A percentile compares a stretch with the other conserved stretches of the same genome.
phyloP scores from a whole-genome alignment of 2,888 invertebrate species.

The Dioctria rufipes region DNA sequence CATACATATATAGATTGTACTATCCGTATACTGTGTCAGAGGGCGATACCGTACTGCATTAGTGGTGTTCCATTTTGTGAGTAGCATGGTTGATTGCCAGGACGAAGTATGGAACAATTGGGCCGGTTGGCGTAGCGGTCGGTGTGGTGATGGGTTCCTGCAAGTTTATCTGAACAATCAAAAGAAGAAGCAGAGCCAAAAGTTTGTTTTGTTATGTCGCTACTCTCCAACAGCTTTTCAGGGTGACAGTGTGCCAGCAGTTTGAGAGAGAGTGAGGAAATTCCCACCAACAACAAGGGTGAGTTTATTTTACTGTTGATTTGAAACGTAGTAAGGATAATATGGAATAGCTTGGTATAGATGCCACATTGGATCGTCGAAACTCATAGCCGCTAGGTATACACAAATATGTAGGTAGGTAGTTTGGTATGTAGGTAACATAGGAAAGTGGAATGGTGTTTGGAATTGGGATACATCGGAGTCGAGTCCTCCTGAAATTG shows the following conservation, averaged over 20 bases:
- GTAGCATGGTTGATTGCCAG: slow-evolving; percentile 10
- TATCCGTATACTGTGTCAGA: too few relatives aligned
- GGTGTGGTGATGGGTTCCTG: slow-evolving; percentile 1
- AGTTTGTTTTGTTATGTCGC: slow-evolving; percentile 50
- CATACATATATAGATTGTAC: neutral
- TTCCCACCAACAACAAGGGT: slow-evolving; percentile 7
- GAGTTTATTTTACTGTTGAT: slow-evolving; percentile 51
- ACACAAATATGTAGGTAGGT: neutral
- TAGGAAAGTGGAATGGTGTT: slow-evolving; percentile 15
- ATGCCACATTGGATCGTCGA: slow-evolving; percentile 12
- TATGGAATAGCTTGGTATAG: slow-evolving; percentile 8
- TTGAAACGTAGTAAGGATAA: slow-evolving; percentile 25
- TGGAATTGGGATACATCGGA: slow-evolving; percentile 4
- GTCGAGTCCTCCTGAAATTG: slow-evolving; percentile 26
- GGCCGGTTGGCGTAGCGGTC: too few relatives aligned
- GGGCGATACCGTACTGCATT: too few relatives aligned
- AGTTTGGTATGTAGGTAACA: neutral
- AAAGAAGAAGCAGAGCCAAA: slow-evolving; percentile 37
- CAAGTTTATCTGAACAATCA: slow-evolving; percentile 53
- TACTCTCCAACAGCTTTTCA: neutral
- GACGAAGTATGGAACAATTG: neutral
- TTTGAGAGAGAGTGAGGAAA: neutral
- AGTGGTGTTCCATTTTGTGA: slow-evolving; percentile 15
- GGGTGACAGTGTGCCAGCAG: neutral
- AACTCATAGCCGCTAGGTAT: neutral